Base-by-base conservation (phyloP, 2,888 invertebrate species). In the Baronia brevicornis region DNA sequence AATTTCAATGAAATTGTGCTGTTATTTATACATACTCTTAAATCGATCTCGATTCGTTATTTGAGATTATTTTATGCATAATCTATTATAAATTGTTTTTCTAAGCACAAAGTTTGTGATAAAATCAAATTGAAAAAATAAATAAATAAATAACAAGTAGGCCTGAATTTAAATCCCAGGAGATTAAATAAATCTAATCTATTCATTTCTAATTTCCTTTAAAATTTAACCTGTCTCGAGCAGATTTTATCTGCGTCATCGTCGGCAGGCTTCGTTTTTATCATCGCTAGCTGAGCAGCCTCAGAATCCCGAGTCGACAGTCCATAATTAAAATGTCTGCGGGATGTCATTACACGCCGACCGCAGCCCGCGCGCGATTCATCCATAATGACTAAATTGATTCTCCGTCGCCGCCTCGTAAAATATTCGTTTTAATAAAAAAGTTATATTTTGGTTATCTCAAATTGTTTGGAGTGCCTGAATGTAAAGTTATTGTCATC, bases 291-390 rank as follows among this genome's bases (percentile, higher is more conserved):
- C 50, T 57, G 59, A 60, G 54, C 54, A 56, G 56, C 52, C 45
- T 44, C 54, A 49, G 57, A 59, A 54, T 63, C 64, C 58, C 54
- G 49, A 45, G 60, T 54, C 67, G 78, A 74, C 79, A 80, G 75
- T 68, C 73, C 63, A 71, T 82, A 82, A 84, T 84, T 82, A 82
- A 82, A 82, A 79, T 69, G 79, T 79, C 79, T 64, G 55, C 50
- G 59, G 56, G 66, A 59, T 64, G 75, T 72, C 78, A 77, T 69
- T 69, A 64, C 60, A 54, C 44, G 50, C 44, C 51, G 44, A 51
- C 57, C 53, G 50, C 56, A 54, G 51, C 44, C 38, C 53, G 54
- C 52, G 51, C 53, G 48, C 58, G 54, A 60, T 60, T 64, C 60
- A 46, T 57, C 54, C 51, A 51, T 71, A 67, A 71, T 68, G 56